Evolutionary conservation across 2,797 vertebrate species (phyloP).

Genomic region (Acanthornis magna): DNA sequence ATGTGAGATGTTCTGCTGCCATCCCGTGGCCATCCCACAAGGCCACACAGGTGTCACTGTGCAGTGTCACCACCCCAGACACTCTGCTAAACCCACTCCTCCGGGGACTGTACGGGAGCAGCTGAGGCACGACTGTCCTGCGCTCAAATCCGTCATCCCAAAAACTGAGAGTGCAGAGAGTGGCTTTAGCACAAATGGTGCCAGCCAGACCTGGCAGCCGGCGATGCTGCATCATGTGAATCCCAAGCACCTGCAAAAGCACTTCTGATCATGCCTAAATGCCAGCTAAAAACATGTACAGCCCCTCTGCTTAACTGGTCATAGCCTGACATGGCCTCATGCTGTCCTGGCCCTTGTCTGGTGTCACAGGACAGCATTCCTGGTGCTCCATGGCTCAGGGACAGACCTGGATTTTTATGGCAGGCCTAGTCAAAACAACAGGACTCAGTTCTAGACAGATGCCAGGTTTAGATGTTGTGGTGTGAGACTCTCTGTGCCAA

Average conservation of each 20-base stretch:
- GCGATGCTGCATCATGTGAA: accelerated
- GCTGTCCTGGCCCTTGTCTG: accelerated
- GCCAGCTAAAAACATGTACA: accelerated
- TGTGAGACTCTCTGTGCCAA: neutral
- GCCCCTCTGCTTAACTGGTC: neutral
- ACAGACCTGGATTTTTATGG: neutral
- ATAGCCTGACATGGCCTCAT: neutral
- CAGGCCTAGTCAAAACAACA: neutral
- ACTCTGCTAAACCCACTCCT: neutral
- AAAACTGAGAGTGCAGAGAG: neutral
- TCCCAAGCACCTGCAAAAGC: neutral
- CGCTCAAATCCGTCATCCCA: neutral
- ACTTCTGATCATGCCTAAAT: neutral
- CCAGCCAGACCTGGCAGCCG: neutral
- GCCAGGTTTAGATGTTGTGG: neutral
- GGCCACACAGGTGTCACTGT: neutral
- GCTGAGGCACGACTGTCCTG: neutral
- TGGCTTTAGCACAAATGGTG: accelerated
- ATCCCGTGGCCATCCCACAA: neutral
- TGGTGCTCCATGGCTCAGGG: neutral
- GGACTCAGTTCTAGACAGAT: neutral
- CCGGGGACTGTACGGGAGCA: accelerated
- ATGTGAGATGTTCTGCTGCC: conserved; percentile 30
- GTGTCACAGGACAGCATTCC: neutral
- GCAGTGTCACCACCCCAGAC: neutral